These are phyloP conservation scores for Drosophila punjabiensis DNA, from an alignment of 1,140 invertebrate species.

Conservation along the genomic window DNA sequence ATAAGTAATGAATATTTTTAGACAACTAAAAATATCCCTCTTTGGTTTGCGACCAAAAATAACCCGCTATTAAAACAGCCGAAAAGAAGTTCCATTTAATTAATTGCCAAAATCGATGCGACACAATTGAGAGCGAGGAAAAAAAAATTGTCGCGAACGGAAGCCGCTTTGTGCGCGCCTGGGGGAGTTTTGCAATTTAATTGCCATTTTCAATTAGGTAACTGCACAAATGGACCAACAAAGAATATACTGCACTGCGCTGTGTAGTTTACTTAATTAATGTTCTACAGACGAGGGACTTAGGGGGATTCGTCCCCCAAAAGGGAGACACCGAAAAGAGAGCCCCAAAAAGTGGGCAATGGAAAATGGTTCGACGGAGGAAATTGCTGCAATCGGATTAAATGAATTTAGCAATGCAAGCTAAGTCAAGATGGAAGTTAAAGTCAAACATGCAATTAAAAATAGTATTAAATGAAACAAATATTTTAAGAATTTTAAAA, in stretches of 20 bases:
- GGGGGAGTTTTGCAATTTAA: conserved; percentile 51
- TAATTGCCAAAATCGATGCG: conserved; percentile 47
- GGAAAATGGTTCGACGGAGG: conserved; percentile 13
- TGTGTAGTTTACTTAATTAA: conserved; percentile 52
- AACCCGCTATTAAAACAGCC: background rate
- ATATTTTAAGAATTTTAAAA: too few relatives aligned
- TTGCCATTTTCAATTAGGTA: conserved; percentile 77
- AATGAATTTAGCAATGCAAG: conserved; percentile 5
- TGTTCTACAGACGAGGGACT: conserved; percentile 19
- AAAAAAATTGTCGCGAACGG: conserved; percentile 26
- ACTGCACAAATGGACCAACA: conserved; percentile 39
- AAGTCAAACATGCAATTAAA: background rate
- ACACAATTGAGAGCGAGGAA: conserved; percentile 11
- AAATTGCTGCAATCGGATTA: conserved; percentile 22
- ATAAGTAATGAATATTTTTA: background rate
- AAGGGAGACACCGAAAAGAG: conserved; percentile 8
- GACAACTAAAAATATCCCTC: background rate
- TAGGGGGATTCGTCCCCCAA: conserved; percentile 7
- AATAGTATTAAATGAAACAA: background rate
- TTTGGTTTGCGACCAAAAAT: too few relatives aligned
- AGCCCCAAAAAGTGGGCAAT: conserved; percentile 35
- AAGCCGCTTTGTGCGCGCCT: conserved; percentile 20
- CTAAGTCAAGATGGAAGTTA: too few relatives aligned
- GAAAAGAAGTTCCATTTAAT: conserved; percentile 49
- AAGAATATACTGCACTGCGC: conserved; percentile 41